phyloP scores from a whole-genome alignment of 2,888 invertebrate species.

The Leptinotarsa tumamoca region DNA sequence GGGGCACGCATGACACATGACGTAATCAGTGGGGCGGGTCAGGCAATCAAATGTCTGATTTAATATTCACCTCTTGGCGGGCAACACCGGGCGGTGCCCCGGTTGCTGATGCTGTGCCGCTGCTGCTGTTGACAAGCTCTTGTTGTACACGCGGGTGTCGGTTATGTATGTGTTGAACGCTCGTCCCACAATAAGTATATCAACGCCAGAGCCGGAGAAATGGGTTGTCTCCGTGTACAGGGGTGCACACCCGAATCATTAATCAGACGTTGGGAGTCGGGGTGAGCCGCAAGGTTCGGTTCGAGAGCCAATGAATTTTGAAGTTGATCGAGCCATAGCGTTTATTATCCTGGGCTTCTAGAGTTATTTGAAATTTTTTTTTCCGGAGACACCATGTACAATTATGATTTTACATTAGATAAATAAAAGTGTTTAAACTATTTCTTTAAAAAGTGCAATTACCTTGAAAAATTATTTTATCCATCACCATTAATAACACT shows the following conservation, averaged over 20 bases:
- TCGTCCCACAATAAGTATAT: conserved; percentile 63
- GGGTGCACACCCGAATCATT: not conserved
- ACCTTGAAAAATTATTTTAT: too few species aligned
- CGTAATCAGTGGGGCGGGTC: conserved; percentile 65
- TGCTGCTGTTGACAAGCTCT: conserved; percentile 63
- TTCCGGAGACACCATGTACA: too few species aligned
- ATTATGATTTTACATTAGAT: too few species aligned
- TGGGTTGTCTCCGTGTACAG: conserved; percentile 8
- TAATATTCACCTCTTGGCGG: conserved; percentile 65
- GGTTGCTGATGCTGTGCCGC: conserved; percentile 28
- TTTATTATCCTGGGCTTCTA: too few species aligned
- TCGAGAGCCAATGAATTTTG: not conserved
- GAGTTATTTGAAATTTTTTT: too few species aligned
- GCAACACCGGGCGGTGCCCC: conserved; percentile 52
- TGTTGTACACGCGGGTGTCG: conserved; percentile 58
- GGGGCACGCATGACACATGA: conserved; percentile 65
- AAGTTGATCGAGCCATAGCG: too few species aligned
- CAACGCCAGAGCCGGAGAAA: conserved; percentile 42
- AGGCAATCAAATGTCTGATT: conserved; percentile 67
- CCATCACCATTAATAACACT: too few species aligned
- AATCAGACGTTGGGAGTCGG: not conserved
- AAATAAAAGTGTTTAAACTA: too few species aligned
- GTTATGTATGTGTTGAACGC: conserved; percentile 61
- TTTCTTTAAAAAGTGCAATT: too few species aligned
- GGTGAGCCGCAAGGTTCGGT: not conserved